Evolutionary conservation across 2,797 vertebrate species (phyloP).

Genomic region (Eurystomus glaucurus): DNA sequence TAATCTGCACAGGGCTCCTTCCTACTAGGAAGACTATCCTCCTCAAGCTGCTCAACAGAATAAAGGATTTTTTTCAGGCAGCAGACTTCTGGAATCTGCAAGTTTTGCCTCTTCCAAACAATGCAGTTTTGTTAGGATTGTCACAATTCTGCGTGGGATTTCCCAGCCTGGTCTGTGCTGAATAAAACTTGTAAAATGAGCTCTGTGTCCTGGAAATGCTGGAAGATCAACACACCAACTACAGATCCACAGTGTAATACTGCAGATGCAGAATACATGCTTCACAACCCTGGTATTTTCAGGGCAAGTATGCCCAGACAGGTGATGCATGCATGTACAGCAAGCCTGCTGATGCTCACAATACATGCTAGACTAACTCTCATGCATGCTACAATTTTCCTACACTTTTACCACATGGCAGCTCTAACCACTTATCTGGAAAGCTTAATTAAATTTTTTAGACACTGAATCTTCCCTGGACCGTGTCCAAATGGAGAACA

Average conservation of each 20-base stretch:
- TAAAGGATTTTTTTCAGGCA: neutral
- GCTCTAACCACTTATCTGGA: neutral
- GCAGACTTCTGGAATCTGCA: constrained; percentile 5
- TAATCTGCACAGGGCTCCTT: neutral
- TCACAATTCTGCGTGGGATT: constrained; percentile 13
- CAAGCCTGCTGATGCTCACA: neutral
- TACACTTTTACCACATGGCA: neutral
- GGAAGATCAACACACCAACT: neutral
- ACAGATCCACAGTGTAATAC: neutral
- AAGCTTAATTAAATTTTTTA: neutral
- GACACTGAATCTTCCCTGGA: neutral
- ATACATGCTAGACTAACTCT: neutral
- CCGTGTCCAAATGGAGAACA: neutral
- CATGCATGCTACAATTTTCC: neutral
- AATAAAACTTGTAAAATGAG: neutral
- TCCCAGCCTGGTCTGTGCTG: neutral
- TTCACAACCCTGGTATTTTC: neutral
- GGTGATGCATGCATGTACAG: neutral
- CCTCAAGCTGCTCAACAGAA: neutral
- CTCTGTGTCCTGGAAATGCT: neutral
- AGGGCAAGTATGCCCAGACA: neutral
- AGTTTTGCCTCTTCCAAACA: constrained; percentile 22
- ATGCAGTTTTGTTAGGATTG: neutral
- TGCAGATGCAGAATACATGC: neutral
- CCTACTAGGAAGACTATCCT: neutral